These are phyloP conservation scores for Rhamnusium bicolor DNA, from an alignment of 2,888 invertebrate genomes.

Conservation along the genomic window DNA sequence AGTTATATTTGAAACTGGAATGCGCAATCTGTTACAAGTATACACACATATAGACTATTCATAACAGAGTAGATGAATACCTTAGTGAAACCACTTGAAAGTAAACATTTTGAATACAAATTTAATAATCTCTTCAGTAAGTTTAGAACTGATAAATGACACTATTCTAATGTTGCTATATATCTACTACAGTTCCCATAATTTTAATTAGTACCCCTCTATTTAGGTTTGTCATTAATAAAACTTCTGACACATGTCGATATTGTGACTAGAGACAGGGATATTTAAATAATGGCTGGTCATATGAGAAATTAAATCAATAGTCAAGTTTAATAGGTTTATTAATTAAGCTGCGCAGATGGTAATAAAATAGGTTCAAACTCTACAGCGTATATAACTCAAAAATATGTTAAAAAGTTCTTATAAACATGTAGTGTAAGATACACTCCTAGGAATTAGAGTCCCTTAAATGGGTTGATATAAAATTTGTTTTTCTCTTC, in stretches of 20 bases:
- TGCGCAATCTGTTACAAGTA: no score
- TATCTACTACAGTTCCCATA: slow-evolving; percentile 9
- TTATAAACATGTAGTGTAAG: no score
- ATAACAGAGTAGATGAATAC: slow-evolving; percentile 5
- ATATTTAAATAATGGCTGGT: neutral
- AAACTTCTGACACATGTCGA: slow-evolving; percentile 29
- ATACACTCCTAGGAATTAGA: no score
- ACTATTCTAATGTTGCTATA: neutral
- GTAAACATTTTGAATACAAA: slow-evolving; percentile 4
- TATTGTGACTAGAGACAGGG: neutral
- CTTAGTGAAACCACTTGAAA: slow-evolving; percentile 13
- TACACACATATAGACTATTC: no score
- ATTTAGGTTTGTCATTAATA: slow-evolving; percentile 28
- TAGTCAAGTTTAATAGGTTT: no score
- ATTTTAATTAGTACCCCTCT: slow-evolving; percentile 31
- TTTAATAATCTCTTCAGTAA: slow-evolving; percentile 15
- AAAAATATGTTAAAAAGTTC: no score
- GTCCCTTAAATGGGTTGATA: no score
- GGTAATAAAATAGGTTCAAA: no score
- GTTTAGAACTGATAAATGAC: slow-evolving; percentile 14
- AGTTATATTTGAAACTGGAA: no score
- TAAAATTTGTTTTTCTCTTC: no score
- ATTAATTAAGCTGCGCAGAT: neutral
- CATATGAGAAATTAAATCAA: slow-evolving; percentile 9
- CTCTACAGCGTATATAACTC: no score